A percentile compares a stretch with the other conserved stretches of the same genome.
Evolutionary conservation across 1,140 invertebrate genomes (phyloP).

Genomic region (Laodelphax striatellus): DNA sequence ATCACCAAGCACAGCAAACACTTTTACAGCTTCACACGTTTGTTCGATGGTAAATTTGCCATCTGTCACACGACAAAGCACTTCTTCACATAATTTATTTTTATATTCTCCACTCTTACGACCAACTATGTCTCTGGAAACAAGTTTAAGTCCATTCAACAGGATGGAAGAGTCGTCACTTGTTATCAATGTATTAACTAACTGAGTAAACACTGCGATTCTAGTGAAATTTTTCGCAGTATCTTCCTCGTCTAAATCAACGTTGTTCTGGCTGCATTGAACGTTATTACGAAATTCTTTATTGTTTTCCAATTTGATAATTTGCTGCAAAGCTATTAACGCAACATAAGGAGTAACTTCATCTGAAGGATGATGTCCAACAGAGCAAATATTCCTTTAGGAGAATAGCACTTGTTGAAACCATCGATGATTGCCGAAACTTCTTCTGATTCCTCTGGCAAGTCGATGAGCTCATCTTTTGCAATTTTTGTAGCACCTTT

Average conservation of each 20-base stretch:
- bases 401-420: constrained; percentile 27
- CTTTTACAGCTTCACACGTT: constrained; percentile 42
- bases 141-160: constrained; percentile 32
- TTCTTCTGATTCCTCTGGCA: constrained; percentile 27
- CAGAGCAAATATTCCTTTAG: constrained; percentile 28
- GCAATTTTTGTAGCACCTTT: constrained; percentile 6
- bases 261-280: constrained; percentile 12
- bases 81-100: constrained; percentile 45
- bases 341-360: constrained; percentile 40
- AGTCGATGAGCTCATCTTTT: constrained; percentile 24
- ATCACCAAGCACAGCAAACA: constrained; percentile 30
- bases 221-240: constrained; percentile 31
- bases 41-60: constrained; percentile 47
- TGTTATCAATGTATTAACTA: constrained; percentile 34
- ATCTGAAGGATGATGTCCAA: constrained; percentile 34
- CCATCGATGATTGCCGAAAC: constrained; percentile 29
- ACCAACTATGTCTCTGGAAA: constrained; percentile 32
- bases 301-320: constrained; percentile 40
- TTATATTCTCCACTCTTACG: constrained; percentile 37
- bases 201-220: constrained; percentile 32
- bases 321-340: constrained; percentile 36
- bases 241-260: constrained; percentile 20
- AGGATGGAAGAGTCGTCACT: constrained; percentile 32
- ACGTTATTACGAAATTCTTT: constrained; percentile 20
- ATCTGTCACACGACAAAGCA: constrained; percentile 45